Evolutionary conservation across 2,113 vertebrate genomes (phyloP).

Genomic region (Lipotes vexillifer): DNA sequence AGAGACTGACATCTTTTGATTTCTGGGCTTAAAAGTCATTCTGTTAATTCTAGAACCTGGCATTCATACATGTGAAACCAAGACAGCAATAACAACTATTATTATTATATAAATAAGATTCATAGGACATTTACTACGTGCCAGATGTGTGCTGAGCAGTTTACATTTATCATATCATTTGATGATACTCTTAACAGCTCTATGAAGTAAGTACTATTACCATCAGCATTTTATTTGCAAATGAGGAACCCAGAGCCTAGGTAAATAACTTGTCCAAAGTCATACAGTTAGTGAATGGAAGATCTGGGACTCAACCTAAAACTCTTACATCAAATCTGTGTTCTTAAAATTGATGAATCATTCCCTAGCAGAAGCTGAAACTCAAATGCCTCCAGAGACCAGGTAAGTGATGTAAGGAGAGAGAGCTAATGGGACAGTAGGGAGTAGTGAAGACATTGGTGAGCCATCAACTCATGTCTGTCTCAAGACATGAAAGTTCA

Average conservation of each 20-base stretch:
- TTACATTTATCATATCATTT: not conserved
- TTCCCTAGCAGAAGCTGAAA: not conserved
- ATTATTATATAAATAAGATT: not conserved
- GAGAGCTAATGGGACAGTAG: not conserved
- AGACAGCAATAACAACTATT: not conserved
- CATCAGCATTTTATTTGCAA: not conserved
- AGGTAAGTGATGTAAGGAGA: not conserved
- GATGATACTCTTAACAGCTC: not conserved
- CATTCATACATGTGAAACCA: not conserved
- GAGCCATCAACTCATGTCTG: not conserved
- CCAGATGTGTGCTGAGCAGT: not conserved
- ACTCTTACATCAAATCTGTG: not conserved
- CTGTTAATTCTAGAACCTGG: not conserved
- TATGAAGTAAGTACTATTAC: not conserved
- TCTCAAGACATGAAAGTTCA: conserved; percentile 23
- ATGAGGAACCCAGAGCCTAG: not conserved
- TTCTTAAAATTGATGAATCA: conserved; percentile 22
- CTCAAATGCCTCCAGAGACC: not conserved
- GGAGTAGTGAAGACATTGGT: not conserved
- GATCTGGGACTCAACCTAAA: not conserved
- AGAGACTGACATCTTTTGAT: not conserved
- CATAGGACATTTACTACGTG: not conserved
- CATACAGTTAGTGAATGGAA: not conserved
- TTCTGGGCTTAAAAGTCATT: not conserved
- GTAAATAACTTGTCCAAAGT: not conserved